Base-by-base conservation (phyloP, 2,888 invertebrate species). In the Dolichopus griseipennis region DNA sequence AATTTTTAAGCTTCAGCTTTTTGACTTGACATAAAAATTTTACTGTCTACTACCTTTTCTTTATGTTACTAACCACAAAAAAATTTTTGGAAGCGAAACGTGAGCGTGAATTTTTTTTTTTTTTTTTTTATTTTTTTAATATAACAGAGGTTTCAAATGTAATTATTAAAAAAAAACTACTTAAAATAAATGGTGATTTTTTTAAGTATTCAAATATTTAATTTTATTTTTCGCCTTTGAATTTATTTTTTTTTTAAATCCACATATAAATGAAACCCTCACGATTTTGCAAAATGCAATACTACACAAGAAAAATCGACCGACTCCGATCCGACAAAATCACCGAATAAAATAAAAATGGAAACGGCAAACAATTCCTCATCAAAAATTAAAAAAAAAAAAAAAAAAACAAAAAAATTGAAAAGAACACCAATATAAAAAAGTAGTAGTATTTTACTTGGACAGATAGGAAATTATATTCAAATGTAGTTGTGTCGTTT, bases 241-340 rank as follows among this genome's bases (percentile, higher is more conserved):
- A 52, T 52, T 52, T 52, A 52, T 52, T n/a, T n/a, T n/a, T n/a
- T n/a, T n/a, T n/a, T n/a, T 37, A 37, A 10, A 27, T 37, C 12
- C 37, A 37, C 37, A 52, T 52, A 41, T 15, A n/a, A 52, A 52
- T 52, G 52, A 52, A 52, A 52, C 52, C 52, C 15, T 52, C 18
- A 52, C 52, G 52, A 52, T 52, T 52, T 52, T 52, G 52, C 52
- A 52, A 52, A 52, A 52, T 52, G 52, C 18, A 52, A 52, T 18
- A 52, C 52, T 52, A 52, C 52, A 52, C 52, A 52, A 52, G 52
- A 52, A 52, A 52, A 52, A 52, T 52, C 52, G 52, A 52, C 52
- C 52, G 18, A 52, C 52, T 52, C 52, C 52, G 52, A 52, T 52
- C 52, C 52, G 52, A 52, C 52, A 52, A 52, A 52, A 52, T 52